These are phyloP conservation scores for Panthera leo DNA, from an alignment of 2,113 vertebrate species.

Conservation along the genomic window DNA sequence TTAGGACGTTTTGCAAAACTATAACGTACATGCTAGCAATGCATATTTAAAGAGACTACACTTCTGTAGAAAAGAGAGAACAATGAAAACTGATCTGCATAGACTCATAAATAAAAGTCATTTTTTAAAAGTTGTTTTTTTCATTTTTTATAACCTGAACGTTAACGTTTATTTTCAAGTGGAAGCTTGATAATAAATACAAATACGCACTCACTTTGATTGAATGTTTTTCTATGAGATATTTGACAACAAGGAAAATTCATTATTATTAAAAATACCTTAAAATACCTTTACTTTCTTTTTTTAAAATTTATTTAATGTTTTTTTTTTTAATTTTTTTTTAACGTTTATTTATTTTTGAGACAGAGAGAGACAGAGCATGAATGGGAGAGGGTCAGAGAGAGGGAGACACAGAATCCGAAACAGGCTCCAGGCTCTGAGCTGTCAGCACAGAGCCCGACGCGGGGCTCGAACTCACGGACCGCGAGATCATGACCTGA, in stretches of 20 bases:
- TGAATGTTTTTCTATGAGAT: not conserved
- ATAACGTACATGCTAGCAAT: not conserved
- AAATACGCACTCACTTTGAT: not conserved
- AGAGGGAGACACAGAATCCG: too few species aligned
- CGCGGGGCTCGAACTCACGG: too few species aligned
- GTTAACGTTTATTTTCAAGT: not conserved
- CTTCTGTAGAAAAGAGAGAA: not conserved
- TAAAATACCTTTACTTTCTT: not conserved
- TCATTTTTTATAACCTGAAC: not conserved
- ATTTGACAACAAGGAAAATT: not conserved
- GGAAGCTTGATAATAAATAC: not conserved
- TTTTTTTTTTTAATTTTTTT: too few species aligned
- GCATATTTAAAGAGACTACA: not conserved
- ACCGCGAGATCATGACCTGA: too few species aligned
- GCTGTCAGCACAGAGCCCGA: too few species aligned
- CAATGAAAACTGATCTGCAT: not conserved
- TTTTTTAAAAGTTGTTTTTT: not conserved
- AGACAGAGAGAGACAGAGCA: too few species aligned
- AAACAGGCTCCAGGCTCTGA: too few species aligned
- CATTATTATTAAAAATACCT: not conserved
- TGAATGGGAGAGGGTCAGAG: too few species aligned
- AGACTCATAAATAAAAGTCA: not conserved
- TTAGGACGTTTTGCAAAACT: constrained; percentile 33
- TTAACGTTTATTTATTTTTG: too few species aligned
- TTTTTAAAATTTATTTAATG: too few species aligned